A percentile compares a stretch with the other conserved stretches of the same genome.
Evolutionary conservation across 2,888 invertebrate species (phyloP).

Genomic region (Synanthedon tipuliformis): DNA sequence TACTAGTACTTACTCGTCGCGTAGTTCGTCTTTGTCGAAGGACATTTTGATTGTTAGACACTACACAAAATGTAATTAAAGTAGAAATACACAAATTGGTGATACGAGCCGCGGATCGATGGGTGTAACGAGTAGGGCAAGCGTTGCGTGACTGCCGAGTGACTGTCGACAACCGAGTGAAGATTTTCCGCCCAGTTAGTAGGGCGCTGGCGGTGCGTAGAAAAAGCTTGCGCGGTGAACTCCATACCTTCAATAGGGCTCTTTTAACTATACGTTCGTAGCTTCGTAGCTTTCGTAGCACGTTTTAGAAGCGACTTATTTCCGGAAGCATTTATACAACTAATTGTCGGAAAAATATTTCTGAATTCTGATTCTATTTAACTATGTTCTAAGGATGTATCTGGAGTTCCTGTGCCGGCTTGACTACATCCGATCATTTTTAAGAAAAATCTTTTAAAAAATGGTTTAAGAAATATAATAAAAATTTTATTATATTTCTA

Average conservation of each 20-base stretch:
- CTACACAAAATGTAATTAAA: constrained; percentile 17
- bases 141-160: constrained; percentile 40
- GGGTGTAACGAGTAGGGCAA: constrained; percentile 17
- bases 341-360: too few relatives aligned
- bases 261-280: background rate
- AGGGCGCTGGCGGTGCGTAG: constrained; percentile 1
- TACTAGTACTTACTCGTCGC: constrained; percentile 75
- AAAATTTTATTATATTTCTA: too few relatives aligned
- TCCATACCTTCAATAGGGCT: background rate
- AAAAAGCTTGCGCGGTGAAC: constrained; percentile 25
- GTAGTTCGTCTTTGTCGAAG: constrained; percentile 75
- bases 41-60: constrained; percentile 55
- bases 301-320: background rate
- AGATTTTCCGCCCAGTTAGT: constrained; percentile 33
- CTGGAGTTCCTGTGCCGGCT: too few relatives aligned
- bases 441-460: too few relatives aligned
- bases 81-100: constrained; percentile 12
- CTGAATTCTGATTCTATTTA: too few relatives aligned
- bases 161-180: constrained; percentile 14
- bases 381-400: too few relatives aligned
- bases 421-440: too few relatives aligned
- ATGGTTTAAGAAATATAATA: too few relatives aligned
- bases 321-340: too few relatives aligned
- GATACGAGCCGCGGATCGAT: constrained; percentile 31
- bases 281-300: background rate